Evolutionary conservation across 2,113 vertebrate genomes (phyloP), one percentile per base, ranked within the genome.

Genomic region (Oryzias celebensis): DNA sequence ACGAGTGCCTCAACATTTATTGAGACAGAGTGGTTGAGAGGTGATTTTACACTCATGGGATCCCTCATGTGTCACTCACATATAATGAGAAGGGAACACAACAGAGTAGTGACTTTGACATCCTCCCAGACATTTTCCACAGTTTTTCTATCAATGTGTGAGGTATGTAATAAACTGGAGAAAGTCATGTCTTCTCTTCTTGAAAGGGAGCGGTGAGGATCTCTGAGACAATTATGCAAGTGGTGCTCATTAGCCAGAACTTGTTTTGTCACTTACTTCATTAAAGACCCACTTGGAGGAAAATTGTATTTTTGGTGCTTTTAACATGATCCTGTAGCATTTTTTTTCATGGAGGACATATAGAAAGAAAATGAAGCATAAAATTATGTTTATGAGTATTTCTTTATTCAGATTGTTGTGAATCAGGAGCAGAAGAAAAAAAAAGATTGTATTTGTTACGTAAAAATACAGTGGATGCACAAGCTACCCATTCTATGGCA

Each of bases 1-100:
- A 52, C 36, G 54, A 45, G 46, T 71, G 67, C 58, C 51, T 47
- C 55, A 44, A 3, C 55, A 46, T 54, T 73, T 52, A 52, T 51
- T 57, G 42, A 72, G 71, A 73, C 54, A 58, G 77, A 75, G 58
- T 12, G 52, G 44, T 62, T 49, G 24, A 72, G 65, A 73, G 63
- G 67, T 75, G 68, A 69, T 61, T 68, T 73, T 49, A 57, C 28
- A 52, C 65, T 63, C 61, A 58, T 20, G 48, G 60, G 53, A 65
- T 53, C 52, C 31, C 46, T 65, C 52, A 24, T 55, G 51, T 51
- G 48, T 68, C 68, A 48, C 31, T 82, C 59, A 65, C n/a, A 65
- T 61, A 62, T 26, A 72, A 7, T 72, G 17, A 48, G 48, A 56
- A 66, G 48, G 20, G 18, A 18, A 20, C 43, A 13, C 22, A n/a